phyloP scores from a whole-genome alignment of 2,888 invertebrate species.

The Hyposoter didymator region DNA sequence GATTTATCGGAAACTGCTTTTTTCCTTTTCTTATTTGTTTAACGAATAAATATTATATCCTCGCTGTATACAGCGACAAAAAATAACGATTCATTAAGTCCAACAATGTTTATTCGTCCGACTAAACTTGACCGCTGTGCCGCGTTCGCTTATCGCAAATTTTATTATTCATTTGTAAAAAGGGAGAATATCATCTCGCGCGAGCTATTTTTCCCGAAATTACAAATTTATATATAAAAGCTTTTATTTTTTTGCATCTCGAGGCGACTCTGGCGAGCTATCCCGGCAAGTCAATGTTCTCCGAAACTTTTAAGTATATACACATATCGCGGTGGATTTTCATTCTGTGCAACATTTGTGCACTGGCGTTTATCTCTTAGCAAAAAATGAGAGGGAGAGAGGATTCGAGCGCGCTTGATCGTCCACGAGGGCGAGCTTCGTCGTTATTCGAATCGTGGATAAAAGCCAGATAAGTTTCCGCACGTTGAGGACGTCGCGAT shows the following conservation, averaged over 20 bases:
- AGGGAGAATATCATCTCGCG: not conserved
- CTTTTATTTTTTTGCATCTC: slow-evolving; percentile 1
- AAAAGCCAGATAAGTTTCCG: slow-evolving; percentile 64
- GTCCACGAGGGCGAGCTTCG: slow-evolving; percentile 65
- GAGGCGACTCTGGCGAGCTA: not conserved
- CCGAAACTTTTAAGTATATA: not conserved
- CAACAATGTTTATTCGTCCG: not conserved
- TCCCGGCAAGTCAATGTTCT: slow-evolving; percentile 8
- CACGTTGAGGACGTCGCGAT: slow-evolving; percentile 56
- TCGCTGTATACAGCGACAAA: not conserved
- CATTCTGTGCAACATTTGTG: slow-evolving; percentile 34
- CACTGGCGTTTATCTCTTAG: slow-evolving; percentile 41
- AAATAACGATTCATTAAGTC: not conserved
- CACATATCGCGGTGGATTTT: not conserved
- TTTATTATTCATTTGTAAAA: not conserved
- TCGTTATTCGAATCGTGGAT: slow-evolving; percentile 66
- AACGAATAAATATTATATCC: not conserved
- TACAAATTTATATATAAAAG: not conserved
- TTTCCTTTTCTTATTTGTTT: slow-evolving; percentile 1
- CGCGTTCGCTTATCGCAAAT: not conserved
- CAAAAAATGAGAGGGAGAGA: slow-evolving; percentile 23
- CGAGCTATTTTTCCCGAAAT: not conserved
- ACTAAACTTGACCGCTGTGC: not conserved
- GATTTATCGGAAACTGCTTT: slow-evolving; percentile 21
- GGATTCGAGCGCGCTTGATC: slow-evolving; percentile 58